These are phyloP conservation scores for Pyrgus malvae DNA, from an alignment of 2,888 invertebrate genomes.

Conservation along the genomic window DNA sequence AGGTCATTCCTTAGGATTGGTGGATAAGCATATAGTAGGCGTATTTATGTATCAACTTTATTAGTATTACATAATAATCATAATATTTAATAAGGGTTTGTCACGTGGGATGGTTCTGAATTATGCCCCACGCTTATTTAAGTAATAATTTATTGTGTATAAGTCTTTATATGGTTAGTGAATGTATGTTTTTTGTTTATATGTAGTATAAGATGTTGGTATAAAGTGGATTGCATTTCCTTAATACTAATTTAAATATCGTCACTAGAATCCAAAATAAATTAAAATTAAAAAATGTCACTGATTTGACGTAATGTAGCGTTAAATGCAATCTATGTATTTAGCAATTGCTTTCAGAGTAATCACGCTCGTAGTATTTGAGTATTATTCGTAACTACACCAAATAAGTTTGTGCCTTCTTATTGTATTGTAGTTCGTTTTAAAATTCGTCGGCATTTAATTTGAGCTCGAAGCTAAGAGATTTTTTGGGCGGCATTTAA, in stretches of 20 bases:
- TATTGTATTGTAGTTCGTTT: conserved; percentile 1
- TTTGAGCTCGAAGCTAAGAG: not conserved
- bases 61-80: not conserved
- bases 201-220: no score
- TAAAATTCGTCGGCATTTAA: not conserved
- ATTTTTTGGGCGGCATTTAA: not conserved
- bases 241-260: no score
- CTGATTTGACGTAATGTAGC: no score
- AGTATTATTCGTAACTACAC: conserved; percentile 24
- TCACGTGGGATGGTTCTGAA: conserved; percentile 11
- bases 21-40: not conserved
- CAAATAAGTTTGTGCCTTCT: conserved; percentile 40
- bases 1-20: conserved; percentile 13
- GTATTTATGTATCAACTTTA: conserved; percentile 11
- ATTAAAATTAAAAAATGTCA: no score
- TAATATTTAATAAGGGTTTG: not conserved
- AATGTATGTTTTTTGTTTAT: not conserved
- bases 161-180: not conserved
- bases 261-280: no score
- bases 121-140: conserved; percentile 19
- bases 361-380: not conserved
- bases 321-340: no score
- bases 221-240: no score
- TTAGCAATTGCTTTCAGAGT: not conserved
- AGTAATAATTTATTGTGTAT: not conserved